These are phyloP conservation scores for Caenorhabditis panamensis DNA, from an alignment of 2,888 invertebrate species.

Conservation along the genomic window DNA sequence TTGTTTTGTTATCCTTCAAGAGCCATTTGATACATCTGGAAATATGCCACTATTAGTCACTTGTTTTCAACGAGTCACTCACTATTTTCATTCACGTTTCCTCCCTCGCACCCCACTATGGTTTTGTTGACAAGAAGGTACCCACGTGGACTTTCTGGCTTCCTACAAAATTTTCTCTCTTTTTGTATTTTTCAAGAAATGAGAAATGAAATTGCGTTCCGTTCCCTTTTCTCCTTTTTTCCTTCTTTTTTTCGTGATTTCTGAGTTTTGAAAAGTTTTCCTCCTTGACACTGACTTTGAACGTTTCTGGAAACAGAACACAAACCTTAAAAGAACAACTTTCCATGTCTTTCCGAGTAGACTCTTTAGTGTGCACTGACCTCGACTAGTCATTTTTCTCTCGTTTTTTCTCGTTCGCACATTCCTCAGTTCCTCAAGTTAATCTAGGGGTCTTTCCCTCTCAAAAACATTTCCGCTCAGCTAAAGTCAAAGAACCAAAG, in stretches of 20 bases:
- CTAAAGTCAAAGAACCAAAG: constrained; percentile 24
- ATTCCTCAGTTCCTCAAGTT: constrained; percentile 3
- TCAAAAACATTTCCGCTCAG: constrained; percentile 16
- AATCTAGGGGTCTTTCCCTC: not conserved
- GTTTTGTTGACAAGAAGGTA: not conserved
- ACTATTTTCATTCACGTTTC: constrained; percentile 20
- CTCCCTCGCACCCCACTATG: constrained; percentile 6
- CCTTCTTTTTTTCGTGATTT: not conserved
- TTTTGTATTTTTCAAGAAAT: not conserved
- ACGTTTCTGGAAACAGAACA: too few relatives aligned
- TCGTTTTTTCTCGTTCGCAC: not conserved
- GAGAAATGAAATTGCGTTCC: not conserved
- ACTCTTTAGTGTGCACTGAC: too few relatives aligned
- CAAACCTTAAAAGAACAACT: too few relatives aligned
- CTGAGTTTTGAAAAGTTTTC: too few relatives aligned
- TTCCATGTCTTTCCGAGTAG: too few relatives aligned
- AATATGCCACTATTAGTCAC: constrained; percentile 41
- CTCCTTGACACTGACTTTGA: too few relatives aligned
- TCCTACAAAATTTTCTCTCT: constrained; percentile 2
- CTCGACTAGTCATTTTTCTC: too few relatives aligned
- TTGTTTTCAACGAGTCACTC: constrained; percentile 26
- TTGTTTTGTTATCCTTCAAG: constrained; percentile 17
- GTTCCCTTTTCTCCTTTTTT: not conserved
- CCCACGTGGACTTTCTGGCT: constrained; percentile 26
- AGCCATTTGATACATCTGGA: constrained; percentile 47